Evolutionary conservation across 2,113 vertebrate genomes (phyloP).

Genomic region (Dromas ardeola): DNA sequence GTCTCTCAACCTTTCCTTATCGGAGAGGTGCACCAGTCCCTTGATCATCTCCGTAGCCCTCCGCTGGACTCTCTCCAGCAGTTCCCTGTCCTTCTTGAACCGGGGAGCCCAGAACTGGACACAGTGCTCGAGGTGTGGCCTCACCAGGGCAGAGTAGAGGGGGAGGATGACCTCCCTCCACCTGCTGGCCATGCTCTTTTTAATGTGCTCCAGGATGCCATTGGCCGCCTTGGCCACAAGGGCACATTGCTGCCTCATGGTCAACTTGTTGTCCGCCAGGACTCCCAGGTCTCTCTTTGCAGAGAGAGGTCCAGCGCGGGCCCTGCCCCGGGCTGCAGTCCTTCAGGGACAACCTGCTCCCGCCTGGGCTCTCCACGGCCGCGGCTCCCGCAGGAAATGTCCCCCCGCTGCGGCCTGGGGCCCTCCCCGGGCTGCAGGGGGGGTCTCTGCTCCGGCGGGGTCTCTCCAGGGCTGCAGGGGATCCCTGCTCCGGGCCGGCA

Average conservation of each 20-base stretch:
- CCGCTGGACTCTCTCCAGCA: not conserved
- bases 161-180: not conserved
- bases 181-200: not conserved
- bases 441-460: not conserved
- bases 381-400: not conserved
- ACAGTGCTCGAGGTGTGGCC: not conserved
- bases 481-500: too few species aligned
- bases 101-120: not conserved
- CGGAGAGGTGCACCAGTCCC: not conserved
- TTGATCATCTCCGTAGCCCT: not conserved
- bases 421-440: too few species aligned
- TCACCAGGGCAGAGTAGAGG: not conserved
- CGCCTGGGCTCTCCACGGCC: not conserved
- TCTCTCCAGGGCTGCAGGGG: not conserved
- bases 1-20: not conserved
- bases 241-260: not conserved
- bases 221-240: not conserved
- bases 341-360: not conserved
- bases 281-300: not conserved
- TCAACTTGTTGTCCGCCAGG: not conserved
- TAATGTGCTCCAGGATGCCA: not conserved
- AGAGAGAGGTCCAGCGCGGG: rapidly evolving
- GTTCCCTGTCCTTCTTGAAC: not conserved
- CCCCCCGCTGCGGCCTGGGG: not conserved
- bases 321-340: not conserved